Evolutionary conservation across 2,888 invertebrate species (phyloP), one percentile per base, ranked within the genome.

Genomic region (Tuberolachnus salignus): DNA sequence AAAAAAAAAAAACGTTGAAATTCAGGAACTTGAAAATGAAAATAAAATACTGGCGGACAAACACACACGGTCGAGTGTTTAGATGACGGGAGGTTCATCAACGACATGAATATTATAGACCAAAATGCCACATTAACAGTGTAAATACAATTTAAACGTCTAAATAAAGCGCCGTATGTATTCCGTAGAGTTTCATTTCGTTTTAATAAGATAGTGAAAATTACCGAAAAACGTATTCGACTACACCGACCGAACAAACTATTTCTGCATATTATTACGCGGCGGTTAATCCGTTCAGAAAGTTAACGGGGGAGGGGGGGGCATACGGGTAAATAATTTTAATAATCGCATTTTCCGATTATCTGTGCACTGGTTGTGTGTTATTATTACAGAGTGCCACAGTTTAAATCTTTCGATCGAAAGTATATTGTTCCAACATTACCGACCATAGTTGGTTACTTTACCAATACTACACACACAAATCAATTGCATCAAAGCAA

Each of bases 131-230:
- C 55, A 44, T 55, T 70, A 55, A 55, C 42, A 42, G 42, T 44
- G 14, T 6, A 57, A 55, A 70, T 44, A 42, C 55, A 55, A 70
- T 70, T 70, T 44, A 70, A 70, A 42, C 16, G 21, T 16, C 70
- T 23, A 55, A 57, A 55, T 55, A 21, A 70, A 70, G 55, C 10
- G 51, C 21, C 21, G 42, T 55, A 55, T 55, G 16, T 70, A 55
- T 70, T 70, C 16, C 44, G 42, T 57, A 21, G 42, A 21, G 42
- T 70, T 55, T 23, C 55, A 70, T 44, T 70, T 44, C 16, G 16
- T 44, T 70, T 70, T 70, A 55, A 70, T 70, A 55, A 57, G 55
- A 42, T 46, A n/a, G n/a, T n/a, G n/a, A n/a, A n/a, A n/a, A n/a
- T n/a, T n/a, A n/a, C n/a, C n/a, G n/a, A n/a, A n/a, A n/a, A n/a